Evolutionary conservation across 2,888 invertebrate genomes (phyloP), one percentile per base, ranked within the genome.

Genomic region (Anorthoa munda): DNA sequence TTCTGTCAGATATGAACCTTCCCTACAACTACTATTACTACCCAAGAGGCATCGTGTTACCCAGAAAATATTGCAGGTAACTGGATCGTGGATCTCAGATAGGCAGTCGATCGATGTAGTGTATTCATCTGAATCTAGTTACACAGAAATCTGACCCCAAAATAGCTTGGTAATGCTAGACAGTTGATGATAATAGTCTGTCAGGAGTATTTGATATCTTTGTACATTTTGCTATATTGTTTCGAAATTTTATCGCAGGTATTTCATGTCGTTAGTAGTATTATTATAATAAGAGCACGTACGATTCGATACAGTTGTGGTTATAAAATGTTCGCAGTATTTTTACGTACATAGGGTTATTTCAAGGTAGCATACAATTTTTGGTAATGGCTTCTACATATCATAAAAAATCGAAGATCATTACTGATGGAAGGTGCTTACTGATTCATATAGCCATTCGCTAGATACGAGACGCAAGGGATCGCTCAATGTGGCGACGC

Each of bases 251-350:
- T 31, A 31, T 31, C 31, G 31, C 31, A 31, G 5, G 31, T 45
- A 45, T 53, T 39, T 50, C 18, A 12, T 45, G 11, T 21, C 31
- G 26, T n/a, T 51, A 31, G 15, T 51, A 58, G 63, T 23, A 31
- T 1, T 11, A 74, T 74, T 74, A 75, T 17, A 13, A 31, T 23
- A n/a, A n/a, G 5, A 58, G 15, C 56, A 50, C 63, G 48, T 61
- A 45, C 21, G 13, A 45, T 50, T 61, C 21, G 17, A 12, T 21
- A n/a, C 56, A 21, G 21, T 13, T 53, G 23, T 50, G 50, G 45
- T 51, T 26, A 17, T 12, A 5, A 13, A 18, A 66, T 18, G 26
- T 31, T 68, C 3, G 7, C 13, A 51, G 50, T 26, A 66, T 26
- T 69, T 45, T 67, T 45, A 23, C 17, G 1, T 15, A 1, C 23